These are phyloP conservation scores for Lordiphosa andalusiaca DNA, from an alignment of 2,888 invertebrate species.

Conservation along the genomic window DNA sequence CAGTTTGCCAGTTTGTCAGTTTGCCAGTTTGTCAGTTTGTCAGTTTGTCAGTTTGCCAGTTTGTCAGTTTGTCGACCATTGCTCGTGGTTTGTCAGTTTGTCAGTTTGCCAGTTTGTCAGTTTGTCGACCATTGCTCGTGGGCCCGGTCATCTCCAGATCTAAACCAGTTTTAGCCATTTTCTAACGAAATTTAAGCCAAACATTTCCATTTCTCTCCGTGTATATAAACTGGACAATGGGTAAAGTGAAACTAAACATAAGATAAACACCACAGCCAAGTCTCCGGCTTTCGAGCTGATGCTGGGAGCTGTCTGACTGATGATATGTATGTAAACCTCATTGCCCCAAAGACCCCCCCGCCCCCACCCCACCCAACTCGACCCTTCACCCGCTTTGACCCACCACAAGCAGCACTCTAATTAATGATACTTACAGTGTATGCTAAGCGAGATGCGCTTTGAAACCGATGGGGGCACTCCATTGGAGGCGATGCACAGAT, in stretches of 20 bases:
- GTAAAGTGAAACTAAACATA: slow-evolving; percentile 43
- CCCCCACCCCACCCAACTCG: neutral
- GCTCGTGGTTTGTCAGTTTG: no score
- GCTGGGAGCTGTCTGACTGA: slow-evolving; percentile 48
- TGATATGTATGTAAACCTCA: slow-evolving; percentile 41
- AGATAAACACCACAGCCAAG: slow-evolving; percentile 60
- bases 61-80: neutral
- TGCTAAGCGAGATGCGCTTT: slow-evolving; percentile 92
- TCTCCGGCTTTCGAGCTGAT: slow-evolving; percentile 21
- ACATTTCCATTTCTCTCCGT: slow-evolving; percentile 24
- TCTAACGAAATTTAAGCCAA: no score
- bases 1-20: no score
- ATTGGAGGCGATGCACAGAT: slow-evolving; percentile 94
- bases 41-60: neutral
- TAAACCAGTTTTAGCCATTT: no score
- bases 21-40: no score
- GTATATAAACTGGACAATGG: slow-evolving; percentile 16
- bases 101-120: no score
- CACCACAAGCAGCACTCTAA: slow-evolving; percentile 63
- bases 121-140: no score
- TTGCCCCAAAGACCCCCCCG: neutral
- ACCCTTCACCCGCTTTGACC: slow-evolving; percentile 29
- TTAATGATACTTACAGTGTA: slow-evolving; percentile 89
- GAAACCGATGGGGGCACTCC: slow-evolving; percentile 93
- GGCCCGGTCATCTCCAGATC: no score